A percentile compares a stretch with the other conserved stretches of the same genome.
Conservation (phyloP, 2,797 vertebrate species). For the Phrynocephalus forsythii region DNA sequence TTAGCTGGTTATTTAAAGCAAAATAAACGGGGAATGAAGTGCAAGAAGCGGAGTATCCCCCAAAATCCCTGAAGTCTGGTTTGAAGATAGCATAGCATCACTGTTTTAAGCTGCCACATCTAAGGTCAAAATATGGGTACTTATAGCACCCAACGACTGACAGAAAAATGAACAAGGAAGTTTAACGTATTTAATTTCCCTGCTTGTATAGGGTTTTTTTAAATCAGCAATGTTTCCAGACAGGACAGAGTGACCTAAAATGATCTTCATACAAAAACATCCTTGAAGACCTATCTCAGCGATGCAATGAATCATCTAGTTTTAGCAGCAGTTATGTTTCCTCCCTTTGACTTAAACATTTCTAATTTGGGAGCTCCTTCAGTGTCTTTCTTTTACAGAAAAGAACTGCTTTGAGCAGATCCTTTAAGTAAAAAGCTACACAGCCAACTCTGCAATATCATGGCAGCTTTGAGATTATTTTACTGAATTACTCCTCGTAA, state of each 20-base stretch:
- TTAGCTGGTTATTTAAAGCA: too few species aligned
- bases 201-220: neutral
- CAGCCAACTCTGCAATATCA: neutral
- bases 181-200: neutral
- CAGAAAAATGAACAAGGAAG: too few species aligned
- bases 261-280: neutral
- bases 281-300: neutral
- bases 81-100: too few species aligned
- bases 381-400: neutral
- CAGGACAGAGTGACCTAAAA: neutral
- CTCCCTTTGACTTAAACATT: neutral
- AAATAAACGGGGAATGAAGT: too few species aligned
- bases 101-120: too few species aligned
- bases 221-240: neutral
- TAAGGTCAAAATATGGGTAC: too few species aligned
- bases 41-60: too few species aligned
- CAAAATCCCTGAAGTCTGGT: too few species aligned
- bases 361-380: neutral
- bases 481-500: neutral
- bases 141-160: too few species aligned
- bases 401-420: neutral
- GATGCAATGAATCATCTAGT: neutral
- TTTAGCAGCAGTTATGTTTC: neutral
- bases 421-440: neutral
- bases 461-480: neutral